Percentiles rank a stretch among this genome's conserved stretches.
Evolutionary conservation across 2,113 vertebrate genomes (phyloP).

Genomic region (Xenopus laevis): DNA sequence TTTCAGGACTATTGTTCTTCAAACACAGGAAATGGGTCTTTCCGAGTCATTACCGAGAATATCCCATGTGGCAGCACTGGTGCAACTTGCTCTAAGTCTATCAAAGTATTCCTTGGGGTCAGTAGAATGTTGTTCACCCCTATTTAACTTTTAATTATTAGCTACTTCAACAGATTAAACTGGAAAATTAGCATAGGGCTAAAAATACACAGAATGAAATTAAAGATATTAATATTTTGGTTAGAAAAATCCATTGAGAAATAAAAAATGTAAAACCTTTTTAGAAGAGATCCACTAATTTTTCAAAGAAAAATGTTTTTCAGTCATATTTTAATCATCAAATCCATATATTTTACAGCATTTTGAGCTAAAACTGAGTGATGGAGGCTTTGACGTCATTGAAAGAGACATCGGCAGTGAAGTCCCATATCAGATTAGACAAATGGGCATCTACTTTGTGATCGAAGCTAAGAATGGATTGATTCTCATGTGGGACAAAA

Average conservation of each 20-base stretch:
- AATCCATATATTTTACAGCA: conserved; percentile 55
- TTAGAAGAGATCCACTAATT: too few species aligned
- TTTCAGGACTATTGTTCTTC: conserved; percentile 65
- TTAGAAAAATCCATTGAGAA: too few species aligned
- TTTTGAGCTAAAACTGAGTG: conserved; percentile 72
- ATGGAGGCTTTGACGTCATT: conserved; percentile 65
- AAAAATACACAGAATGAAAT: too few species aligned
- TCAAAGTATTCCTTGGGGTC: conserved; percentile 81
- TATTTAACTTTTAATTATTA: too few species aligned
- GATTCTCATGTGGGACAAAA: conserved; percentile 81
- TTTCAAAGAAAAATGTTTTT: too few species aligned
- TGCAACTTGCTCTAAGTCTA: conserved; percentile 83
- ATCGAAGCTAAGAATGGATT: conserved; percentile 71
- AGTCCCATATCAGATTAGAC: conserved; percentile 65
- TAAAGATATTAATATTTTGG: too few species aligned
- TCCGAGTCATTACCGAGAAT: conserved; percentile 81
- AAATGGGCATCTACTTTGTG: conserved; percentile 77
- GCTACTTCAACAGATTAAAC: too few species aligned
- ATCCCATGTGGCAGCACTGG: conserved; percentile 82
- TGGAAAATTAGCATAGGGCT: too few species aligned
- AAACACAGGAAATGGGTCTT: conserved; percentile 62
- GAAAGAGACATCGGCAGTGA: conserved; percentile 52
- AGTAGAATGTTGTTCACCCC: conserved; percentile 26
- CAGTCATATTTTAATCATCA: too few species aligned
- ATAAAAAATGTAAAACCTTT: too few species aligned